Base-by-base conservation (phyloP, 2,888 invertebrate species). In the Ditula angustiorana region DNA sequence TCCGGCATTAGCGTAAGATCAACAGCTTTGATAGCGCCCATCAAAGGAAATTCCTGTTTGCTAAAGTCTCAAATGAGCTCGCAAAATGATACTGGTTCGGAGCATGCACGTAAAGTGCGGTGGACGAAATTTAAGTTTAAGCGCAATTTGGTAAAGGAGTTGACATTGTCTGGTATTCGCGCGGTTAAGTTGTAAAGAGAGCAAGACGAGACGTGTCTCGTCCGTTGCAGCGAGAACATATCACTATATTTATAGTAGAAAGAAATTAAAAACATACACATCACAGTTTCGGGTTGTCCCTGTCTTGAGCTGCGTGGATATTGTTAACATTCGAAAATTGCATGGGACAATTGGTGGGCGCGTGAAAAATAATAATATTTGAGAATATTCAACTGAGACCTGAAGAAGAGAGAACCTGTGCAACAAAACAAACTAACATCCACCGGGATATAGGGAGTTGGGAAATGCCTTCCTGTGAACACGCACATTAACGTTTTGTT, bases 391-490 rank as follows among this genome's bases (percentile, higher is more conserved):
- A 84, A 86, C 86, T 83, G 86, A 86, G 81, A 79, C 76, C 74
- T 69, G 77, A 73, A 74, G 70, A 68, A 70, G 77, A 74, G 74
- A 78, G 78, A n/a, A 82, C 79, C 81, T 81, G 81, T 85, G 81
- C 82, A 83, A 86, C 82, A 83, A 81, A 86, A 86, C 84, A 85
- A 84, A 79, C 80, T 87, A 86, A 88, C 90, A 88, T 88, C 88
- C 88, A 88, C 71, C 75, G 86, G 88, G 87, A 87, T 81, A 77
- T 73, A 74, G 74, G 73, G 73, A 75, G 78, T 73, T 75, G 84
- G 82, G 80, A 83, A 85, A 83, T 82, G 79, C 82, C 79, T 69
- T 76, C 76, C 78, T 78, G 75, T 67, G 70, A 68, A 66, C 72
- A 69, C 69, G 67, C 70, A 71, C 69, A 74, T 74, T 74, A 74